A percentile compares a stretch with the other conserved stretches of the same genome.
Conservation (phyloP, 2,888 invertebrate genomes). For the Euproctis similis region DNA sequence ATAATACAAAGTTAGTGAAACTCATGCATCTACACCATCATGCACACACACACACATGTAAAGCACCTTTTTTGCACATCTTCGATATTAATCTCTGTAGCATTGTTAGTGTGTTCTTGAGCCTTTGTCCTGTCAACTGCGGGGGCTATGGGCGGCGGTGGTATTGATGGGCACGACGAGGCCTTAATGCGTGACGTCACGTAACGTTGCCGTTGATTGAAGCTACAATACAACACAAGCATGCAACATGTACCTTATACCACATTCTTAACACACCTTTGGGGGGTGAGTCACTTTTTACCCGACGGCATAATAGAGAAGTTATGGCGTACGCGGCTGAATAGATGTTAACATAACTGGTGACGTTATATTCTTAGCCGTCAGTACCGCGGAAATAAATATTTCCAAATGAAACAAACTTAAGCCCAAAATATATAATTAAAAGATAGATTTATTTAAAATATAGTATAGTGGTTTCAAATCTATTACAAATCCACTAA, state of each 20-base stretch:
- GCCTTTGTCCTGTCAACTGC: constrained; percentile 45
- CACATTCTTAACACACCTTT: too few relatives aligned
- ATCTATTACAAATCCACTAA: too few relatives aligned
- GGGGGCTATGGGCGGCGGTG: constrained; percentile 72
- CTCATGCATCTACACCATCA: constrained; percentile 14
- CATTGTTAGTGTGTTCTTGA: constrained; percentile 49
- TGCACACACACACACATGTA: constrained; percentile 21
- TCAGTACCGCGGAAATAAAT: too few relatives aligned
- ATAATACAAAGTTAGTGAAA: not conserved
- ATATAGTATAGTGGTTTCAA: too few relatives aligned
- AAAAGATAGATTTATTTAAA: too few relatives aligned
- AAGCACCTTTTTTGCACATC: constrained; percentile 68
- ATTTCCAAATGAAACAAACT: too few relatives aligned
- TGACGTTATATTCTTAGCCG: too few relatives aligned
- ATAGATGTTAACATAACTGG: too few relatives aligned
- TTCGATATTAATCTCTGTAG: constrained; percentile 54
- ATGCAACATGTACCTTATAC: constrained; percentile 32
- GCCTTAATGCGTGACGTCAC: constrained; percentile 92
- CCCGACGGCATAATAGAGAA: too few relatives aligned
- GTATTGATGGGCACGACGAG: constrained; percentile 85
- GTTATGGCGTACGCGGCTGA: too few relatives aligned
- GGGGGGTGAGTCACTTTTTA: too few relatives aligned
- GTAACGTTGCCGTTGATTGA: constrained; percentile 91
- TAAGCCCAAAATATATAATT: too few relatives aligned
- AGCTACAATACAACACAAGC: constrained; percentile 78